phyloP scores from a whole-genome alignment of 2,797 vertebrate species.

The Sebastes dallii region DNA sequence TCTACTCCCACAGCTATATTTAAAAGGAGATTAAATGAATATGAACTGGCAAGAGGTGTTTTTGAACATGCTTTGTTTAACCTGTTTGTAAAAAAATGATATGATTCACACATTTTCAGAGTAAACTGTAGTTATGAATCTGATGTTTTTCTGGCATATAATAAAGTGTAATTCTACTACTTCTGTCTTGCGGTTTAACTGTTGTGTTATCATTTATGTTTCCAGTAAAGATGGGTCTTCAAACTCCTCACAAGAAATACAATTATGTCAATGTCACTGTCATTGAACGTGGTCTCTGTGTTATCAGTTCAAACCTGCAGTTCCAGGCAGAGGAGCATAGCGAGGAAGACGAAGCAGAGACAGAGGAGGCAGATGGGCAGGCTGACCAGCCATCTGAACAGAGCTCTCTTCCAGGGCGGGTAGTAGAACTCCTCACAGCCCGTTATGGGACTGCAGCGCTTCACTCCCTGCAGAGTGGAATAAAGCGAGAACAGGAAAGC shows the following conservation, averaged over 20 bases:
- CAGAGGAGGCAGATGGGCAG: conserved; percentile 90
- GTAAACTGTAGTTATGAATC: neutral
- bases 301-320: conserved; percentile 66
- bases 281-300: neutral
- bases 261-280: neutral
- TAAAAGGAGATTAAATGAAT: conserved; percentile 1
- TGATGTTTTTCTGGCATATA: neutral
- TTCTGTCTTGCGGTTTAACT: neutral
- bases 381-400: conserved; percentile 93
- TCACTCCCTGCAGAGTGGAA: conserved; percentile 80
- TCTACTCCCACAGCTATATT: conserved; percentile 26
- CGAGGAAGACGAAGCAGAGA: conserved; percentile 88
- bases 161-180: neutral
- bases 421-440: conserved; percentile 92
- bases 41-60: neutral
- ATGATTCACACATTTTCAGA: neutral
- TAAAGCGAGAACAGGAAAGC: neutral
- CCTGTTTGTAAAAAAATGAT: neutral
- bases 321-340: conserved; percentile 94
- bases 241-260: neutral
- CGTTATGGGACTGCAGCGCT: conserved; percentile 91
- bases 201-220: neutral
- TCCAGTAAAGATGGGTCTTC: neutral
- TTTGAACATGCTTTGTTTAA: neutral
- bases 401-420: conserved; percentile 90